Evolutionary conservation across 2,113 vertebrate genomes (phyloP), one percentile per base, ranked within the genome.

Genomic region (Lophius piscatorius): DNA sequence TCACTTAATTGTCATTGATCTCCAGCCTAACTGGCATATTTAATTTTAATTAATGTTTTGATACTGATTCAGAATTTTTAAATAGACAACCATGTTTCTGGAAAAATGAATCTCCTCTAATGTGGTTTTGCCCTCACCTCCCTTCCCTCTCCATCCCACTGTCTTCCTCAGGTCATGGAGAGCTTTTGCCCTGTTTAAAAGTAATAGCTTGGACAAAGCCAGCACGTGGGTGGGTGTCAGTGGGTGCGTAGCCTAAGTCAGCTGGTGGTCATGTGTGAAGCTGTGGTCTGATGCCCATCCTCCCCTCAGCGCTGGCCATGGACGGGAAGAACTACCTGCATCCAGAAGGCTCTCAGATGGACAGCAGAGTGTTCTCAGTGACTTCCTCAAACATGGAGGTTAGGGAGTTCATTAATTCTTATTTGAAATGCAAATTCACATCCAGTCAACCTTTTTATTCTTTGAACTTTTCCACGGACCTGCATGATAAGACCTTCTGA

Each of bases 321-420:
- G 91, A 93, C 77, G 87, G 87, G 90, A 90, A 91, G 84, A 90
- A 89, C 84, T 91, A 88, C 86, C 84, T 91, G 80, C 90, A 90
- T 87, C 88, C 89, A 63, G 91, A 91, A 60, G 89, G 88, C 63
- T 82, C 88, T 55, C 90, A 89, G 81, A 64, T 90, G 73, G 88
- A 92, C 76, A 79, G 72, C 69, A 83, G 70, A 78, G 52, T 90
- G 70, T 91, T 86, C 81, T 76, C 88, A 51, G 64, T 82, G 64
- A 21, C 76, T 57, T n/a, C 87, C 38, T 46, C 88, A 42, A 78
- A 87, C 61, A 79, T 88, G 77, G 89, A 90, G 90, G 90, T 89
- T 82, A 16, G 11, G 7, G 9, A 36, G 35, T 62, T 59, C 39
- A 45, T 42, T 39, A 21, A 26, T n/a, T n/a, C n/a, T n/a, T n/a